phyloP scores from a whole-genome alignment of 2,888 invertebrate genomes.

The Sinelater perroti region DNA sequence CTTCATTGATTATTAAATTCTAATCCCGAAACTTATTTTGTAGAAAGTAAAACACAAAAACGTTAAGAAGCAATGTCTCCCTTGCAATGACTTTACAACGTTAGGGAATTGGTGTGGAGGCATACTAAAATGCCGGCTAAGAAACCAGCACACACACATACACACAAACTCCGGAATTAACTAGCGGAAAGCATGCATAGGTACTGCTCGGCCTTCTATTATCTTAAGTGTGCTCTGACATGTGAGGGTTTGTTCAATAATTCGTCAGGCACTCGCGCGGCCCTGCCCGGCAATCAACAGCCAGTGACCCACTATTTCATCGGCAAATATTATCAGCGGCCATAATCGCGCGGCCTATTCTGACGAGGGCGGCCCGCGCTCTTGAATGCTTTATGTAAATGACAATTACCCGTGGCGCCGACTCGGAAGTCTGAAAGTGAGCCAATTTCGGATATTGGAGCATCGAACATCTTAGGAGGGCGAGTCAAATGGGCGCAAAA shows the following conservation, averaged over 20 bases:
- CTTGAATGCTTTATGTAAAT: constrained; percentile 8
- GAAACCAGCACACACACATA: no score
- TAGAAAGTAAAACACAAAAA: no score
- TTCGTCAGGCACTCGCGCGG: neutral
- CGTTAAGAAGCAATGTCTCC: neutral
- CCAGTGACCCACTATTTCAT: neutral
- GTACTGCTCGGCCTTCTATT: constrained; percentile 3
- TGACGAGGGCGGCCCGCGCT: no score
- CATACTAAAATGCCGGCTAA: no score
- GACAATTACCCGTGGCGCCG: constrained; percentile 8
- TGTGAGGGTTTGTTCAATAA: constrained; percentile 9
- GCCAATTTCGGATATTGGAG: constrained; percentile 13
- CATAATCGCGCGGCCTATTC: no score
- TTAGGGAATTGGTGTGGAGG: no score
- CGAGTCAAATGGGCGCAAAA: constrained; percentile 5
- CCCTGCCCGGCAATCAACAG: constrained; percentile 2
- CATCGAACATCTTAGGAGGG: constrained; percentile 12
- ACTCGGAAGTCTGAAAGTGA: constrained; percentile 4
- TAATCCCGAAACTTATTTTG: no score
- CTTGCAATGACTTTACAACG: neutral
- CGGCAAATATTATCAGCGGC: neutral
- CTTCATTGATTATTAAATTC: no score
- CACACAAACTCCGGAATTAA: constrained; percentile 3
- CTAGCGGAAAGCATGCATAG: constrained; percentile 15
- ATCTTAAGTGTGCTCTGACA: constrained; percentile 14